Conservation (phyloP, 2,797 vertebrate species). For the Cirrhinus mrigala region DNA sequence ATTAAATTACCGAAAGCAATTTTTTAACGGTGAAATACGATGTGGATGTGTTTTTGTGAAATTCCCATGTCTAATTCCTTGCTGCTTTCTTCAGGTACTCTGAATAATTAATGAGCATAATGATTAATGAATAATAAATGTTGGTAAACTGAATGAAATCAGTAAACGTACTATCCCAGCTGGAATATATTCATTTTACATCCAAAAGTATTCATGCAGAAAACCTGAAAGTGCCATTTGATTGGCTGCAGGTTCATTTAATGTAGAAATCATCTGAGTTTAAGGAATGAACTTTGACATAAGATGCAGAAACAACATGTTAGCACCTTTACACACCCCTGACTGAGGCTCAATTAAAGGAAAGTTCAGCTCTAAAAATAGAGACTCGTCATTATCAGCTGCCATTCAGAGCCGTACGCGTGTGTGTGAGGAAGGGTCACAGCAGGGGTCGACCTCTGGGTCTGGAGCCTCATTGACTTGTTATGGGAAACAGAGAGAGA, state of each 20-base stretch:
- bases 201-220: neutral
- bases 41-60: neutral
- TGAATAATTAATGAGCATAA: slow-evolving; percentile 56
- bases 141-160: slow-evolving; percentile 21
- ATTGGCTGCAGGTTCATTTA: neutral
- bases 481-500: slow-evolving; percentile 6
- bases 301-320: neutral
- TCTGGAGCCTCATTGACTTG: slow-evolving; percentile 10
- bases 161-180: slow-evolving; percentile 24
- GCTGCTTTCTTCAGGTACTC: slow-evolving; percentile 31
- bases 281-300: neutral
- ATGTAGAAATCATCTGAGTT: neutral
- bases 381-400: slow-evolving; percentile 30
- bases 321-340: neutral
- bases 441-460: slow-evolving; percentile 22
- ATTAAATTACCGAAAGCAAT: too few species aligned
- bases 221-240: neutral
- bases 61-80: neutral
- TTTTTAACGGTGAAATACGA: neutral
- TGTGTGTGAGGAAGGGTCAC: slow-evolving; percentile 32
- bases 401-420: neutral
- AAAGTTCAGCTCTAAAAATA: slow-evolving; percentile 55
- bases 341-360: slow-evolving; percentile 37
- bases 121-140: slow-evolving; percentile 38
- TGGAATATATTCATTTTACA: neutral